Percentiles rank a stretch among this genome's conserved stretches.
phyloP scores from a whole-genome alignment of 2,113 vertebrate species.

The Theristicus caerulescens region DNA sequence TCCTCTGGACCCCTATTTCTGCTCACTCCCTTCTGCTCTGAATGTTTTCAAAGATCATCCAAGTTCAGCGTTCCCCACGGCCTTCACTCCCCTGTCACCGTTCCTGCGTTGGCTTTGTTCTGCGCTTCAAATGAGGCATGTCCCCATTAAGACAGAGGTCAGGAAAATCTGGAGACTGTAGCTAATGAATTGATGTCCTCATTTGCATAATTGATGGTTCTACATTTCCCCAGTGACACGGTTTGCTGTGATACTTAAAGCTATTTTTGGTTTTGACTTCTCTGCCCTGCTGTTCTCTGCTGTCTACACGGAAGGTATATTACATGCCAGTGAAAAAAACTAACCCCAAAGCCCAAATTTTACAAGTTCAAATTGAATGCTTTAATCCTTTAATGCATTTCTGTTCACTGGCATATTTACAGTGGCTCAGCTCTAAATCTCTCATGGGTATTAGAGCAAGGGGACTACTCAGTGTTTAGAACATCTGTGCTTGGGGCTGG shows the following conservation, averaged over 20 bases:
- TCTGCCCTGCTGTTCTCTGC: background rate
- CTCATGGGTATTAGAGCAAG: background rate
- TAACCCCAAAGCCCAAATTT: constrained; percentile 12
- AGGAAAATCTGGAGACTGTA: constrained; percentile 38
- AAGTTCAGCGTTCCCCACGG: background rate
- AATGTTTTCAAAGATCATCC: background rate
- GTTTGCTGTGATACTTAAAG: constrained; percentile 29
- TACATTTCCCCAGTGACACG: constrained; percentile 18
- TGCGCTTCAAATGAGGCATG: background rate
- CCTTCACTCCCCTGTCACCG: background rate
- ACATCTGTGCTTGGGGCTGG: constrained; percentile 1
- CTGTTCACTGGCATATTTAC: constrained; percentile 36
- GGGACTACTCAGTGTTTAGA: background rate
- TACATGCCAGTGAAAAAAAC: background rate
- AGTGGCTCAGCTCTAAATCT: constrained; percentile 7
- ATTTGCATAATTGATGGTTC: constrained; percentile 58
- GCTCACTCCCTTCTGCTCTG: background rate
- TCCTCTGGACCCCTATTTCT: background rate
- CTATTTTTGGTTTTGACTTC: constrained; percentile 29
- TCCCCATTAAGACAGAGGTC: constrained; percentile 55
- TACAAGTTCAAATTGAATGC: constrained; percentile 1
- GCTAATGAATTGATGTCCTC: constrained; percentile 51
- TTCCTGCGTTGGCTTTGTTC: constrained; percentile 17
- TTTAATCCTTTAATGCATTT: constrained; percentile 50
- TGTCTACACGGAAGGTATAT: background rate